Percentiles rank a stretch among this genome's conserved stretches.
phyloP scores from a whole-genome alignment of 1,140 invertebrate genomes.

The Tachypleus tridentatus region DNA sequence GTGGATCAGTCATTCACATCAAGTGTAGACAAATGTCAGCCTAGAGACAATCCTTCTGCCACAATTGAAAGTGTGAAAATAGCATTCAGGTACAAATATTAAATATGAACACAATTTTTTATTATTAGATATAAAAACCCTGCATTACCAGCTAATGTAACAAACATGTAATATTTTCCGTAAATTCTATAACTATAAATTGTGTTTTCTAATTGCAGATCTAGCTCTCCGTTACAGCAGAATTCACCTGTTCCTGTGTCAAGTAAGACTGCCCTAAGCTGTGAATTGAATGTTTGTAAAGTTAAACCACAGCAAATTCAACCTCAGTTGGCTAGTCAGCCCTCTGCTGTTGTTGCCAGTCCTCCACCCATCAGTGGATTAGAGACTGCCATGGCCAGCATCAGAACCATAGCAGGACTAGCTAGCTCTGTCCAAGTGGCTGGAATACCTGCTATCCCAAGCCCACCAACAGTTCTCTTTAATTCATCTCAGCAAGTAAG shows the following conservation, averaged over 20 bases:
- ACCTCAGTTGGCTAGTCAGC: too few species aligned
- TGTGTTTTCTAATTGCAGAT: slow-evolving; percentile 9
- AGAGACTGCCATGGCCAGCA: slow-evolving; percentile 11
- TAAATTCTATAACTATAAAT: too few species aligned
- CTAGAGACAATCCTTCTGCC: background rate
- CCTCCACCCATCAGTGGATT: slow-evolving; percentile 10
- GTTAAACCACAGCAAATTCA: slow-evolving; percentile 13
- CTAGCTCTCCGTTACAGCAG: slow-evolving; percentile 15
- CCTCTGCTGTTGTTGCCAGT: background rate
- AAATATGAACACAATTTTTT: background rate
- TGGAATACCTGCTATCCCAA: slow-evolving; percentile 63
- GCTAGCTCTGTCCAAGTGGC: slow-evolving; percentile 44
- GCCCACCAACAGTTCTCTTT: slow-evolving; percentile 60
- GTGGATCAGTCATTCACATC: background rate
- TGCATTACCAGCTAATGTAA: too few species aligned
- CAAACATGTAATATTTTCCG: too few species aligned
- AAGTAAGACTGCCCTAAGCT: too few species aligned
- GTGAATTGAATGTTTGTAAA: background rate
- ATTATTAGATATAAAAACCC: too few species aligned
- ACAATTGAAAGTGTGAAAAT: background rate
- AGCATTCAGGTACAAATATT: background rate
- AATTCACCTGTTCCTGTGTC: too few species aligned
- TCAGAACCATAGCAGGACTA: slow-evolving; percentile 15
- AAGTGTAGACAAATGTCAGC: background rate
- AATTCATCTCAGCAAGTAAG: slow-evolving; percentile 47